phyloP scores from a whole-genome alignment of 2,797 vertebrate species.

The Babyrousa celebensis region DNA sequence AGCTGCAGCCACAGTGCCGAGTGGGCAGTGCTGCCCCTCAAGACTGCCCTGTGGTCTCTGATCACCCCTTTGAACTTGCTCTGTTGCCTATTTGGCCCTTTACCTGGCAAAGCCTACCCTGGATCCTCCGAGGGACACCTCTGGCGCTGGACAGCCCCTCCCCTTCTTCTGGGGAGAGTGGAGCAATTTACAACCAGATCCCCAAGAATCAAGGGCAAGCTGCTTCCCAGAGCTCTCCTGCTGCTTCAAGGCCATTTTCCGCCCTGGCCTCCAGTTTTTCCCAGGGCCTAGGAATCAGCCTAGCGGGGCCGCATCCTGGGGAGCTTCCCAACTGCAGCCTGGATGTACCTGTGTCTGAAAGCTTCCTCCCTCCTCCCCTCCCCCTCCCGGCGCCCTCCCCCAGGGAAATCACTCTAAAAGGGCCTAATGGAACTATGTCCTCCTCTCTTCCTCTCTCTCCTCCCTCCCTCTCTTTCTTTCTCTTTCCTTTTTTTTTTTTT shows the following conservation, averaged over 20 bases:
- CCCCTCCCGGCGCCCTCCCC: constrained; percentile 87
- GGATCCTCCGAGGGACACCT: neutral
- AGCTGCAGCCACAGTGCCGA: neutral
- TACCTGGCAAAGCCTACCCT: neutral
- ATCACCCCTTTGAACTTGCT: constrained; percentile 72
- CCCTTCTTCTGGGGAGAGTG: neutral
- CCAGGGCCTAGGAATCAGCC: constrained; percentile 33
- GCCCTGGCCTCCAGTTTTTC: neutral
- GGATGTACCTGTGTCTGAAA: constrained; percentile 91
- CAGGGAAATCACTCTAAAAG: constrained; percentile 97
- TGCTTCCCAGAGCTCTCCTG: constrained; percentile 43
- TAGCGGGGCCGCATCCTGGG: constrained; percentile 80
- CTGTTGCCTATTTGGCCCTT: neutral
- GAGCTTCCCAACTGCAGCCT: constrained; percentile 87
- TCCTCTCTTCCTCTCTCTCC: constrained; percentile 90
- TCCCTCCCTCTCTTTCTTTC: constrained; percentile 87
- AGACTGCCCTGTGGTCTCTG: constrained; percentile 25
- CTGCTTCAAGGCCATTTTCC: neutral
- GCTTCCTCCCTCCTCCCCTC: constrained; percentile 85
- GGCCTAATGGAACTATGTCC: constrained; percentile 97
- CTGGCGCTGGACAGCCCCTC: neutral
- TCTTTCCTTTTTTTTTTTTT: constrained; percentile 91
- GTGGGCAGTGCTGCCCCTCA: neutral
- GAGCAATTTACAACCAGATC: neutral
- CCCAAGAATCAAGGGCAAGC: constrained; percentile 46